Evolutionary conservation across 2,797 vertebrate species (phyloP).

Genomic region (Miichthys miiuy): DNA sequence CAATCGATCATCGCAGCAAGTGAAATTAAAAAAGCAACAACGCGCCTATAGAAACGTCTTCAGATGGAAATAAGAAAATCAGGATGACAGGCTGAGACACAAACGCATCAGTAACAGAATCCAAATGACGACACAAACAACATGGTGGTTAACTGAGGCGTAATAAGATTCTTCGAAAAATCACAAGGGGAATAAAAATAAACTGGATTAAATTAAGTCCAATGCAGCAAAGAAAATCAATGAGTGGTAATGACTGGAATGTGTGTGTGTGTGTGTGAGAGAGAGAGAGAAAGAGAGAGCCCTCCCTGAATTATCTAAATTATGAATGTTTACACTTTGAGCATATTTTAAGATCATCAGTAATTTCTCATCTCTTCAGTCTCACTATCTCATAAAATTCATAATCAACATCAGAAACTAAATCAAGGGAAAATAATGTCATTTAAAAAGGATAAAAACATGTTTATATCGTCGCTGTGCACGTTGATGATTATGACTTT

Average conservation of each 20-base stretch:
- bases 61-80: background rate
- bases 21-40: conserved; percentile 20
- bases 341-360: background rate
- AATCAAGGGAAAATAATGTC: background rate
- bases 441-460: background rate
- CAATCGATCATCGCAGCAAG: conserved; percentile 30
- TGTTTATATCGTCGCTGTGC: no score
- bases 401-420: background rate
- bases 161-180: background rate
- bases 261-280: background rate
- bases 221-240: background rate
- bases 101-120: background rate
- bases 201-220: conserved; percentile 8
- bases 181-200: conserved; percentile 7
- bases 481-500: no score
- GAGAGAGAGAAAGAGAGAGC: background rate
- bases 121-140: background rate
- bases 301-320: no score
- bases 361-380: background rate
- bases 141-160: background rate
- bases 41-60: conserved; percentile 1
- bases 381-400: background rate
- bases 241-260: background rate
- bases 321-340: background rate
- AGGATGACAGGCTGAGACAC: background rate